Base-by-base conservation (phyloP, 2,888 invertebrate species). In the Phyto melanocephala region DNA sequence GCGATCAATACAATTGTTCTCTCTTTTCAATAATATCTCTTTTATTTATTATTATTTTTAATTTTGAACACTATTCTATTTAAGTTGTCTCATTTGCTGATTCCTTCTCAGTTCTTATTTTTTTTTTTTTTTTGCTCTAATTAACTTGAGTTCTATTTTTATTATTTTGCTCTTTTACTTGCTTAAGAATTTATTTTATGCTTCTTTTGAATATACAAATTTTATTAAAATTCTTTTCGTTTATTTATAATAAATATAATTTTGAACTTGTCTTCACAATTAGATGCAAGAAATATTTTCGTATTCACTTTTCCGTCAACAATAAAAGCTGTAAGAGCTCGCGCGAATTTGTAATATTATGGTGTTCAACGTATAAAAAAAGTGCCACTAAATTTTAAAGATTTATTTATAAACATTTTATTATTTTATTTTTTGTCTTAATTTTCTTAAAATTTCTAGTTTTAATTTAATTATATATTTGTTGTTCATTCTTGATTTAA, bases 221-320 rank as follows among this genome's bases (percentile, higher is more conserved):
- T 83, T 74, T 77, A 71, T 78, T 65, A 71, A 47, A 78, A 75
- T 71, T 74, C 42, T 45, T 60, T 78, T 60, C 13, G 20, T 67
- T 78, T 74, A 65, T 62, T 56, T 65, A 62, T 71, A 52, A 79
- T 67, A 47, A 58, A 58, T 24, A 72, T 63, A 60, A 50, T 74
- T 75, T 82, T 47, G 52, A 81, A 82, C 79, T 82, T 85, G 86
- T 84, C 82, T 80, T 87, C 87, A 87, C 84, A 85, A 54, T 86
- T 86, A 86, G 84, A 70, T 85, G 85, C 42, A 78, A 74, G 74
- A 80, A 80, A 68, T 83, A 80, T 80, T 83, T 76, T 72, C 22
- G 52, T 80, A 33, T 74, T 79, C 71, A 76, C 76, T 79, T 79
- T 74, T 80, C 83, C 83, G 77, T 80, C 77, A 83, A 72, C 83